A percentile compares a stretch with the other conserved stretches of the same genome.
These are phyloP conservation scores for Priocnemis perturbator DNA, from an alignment of 2,888 invertebrate species.

Conservation along the genomic window DNA sequence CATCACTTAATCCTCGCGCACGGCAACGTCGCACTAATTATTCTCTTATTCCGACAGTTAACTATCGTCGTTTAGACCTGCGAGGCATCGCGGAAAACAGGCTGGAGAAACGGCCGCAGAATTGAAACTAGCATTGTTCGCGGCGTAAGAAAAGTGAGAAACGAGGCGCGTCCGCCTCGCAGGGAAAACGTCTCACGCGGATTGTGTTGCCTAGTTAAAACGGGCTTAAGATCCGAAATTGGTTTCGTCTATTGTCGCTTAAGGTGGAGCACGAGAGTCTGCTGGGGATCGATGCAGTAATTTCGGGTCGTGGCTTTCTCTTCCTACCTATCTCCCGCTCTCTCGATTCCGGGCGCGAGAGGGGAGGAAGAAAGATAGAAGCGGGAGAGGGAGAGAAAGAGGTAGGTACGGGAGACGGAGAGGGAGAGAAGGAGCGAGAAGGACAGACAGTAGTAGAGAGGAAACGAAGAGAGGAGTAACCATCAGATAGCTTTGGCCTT, in stretches of 20 bases:
- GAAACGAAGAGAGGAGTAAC: slow-evolving; percentile 33
- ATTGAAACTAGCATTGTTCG: not conserved
- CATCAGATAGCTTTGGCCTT: slow-evolving; percentile 60
- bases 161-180: slow-evolving; percentile 8
- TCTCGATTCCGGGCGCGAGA: not conserved
- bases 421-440: slow-evolving; percentile 27
- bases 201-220: slow-evolving; percentile 33
- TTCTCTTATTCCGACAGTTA: no score
- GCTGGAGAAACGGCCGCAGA: slow-evolving; percentile 20
- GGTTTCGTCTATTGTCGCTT: slow-evolving; percentile 45
- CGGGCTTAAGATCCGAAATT: slow-evolving; percentile 43
- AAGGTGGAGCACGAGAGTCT: slow-evolving; percentile 39
- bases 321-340: slow-evolving; percentile 4
- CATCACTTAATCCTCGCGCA: not conserved
- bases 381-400: slow-evolving; percentile 23
- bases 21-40: not conserved
- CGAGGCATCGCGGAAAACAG: slow-evolving; percentile 32
- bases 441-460: not conserved
- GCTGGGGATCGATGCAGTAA: slow-evolving; percentile 55
- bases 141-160: slow-evolving; percentile 4
- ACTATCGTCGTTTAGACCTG: no score
- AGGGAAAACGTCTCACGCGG: slow-evolving; percentile 26
- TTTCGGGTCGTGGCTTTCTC: slow-evolving; percentile 42
- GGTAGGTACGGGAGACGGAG: not conserved
- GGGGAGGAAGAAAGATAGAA: slow-evolving; percentile 7